phyloP scores from a whole-genome alignment of 2,113 vertebrate species.

The Penelope pileata region DNA sequence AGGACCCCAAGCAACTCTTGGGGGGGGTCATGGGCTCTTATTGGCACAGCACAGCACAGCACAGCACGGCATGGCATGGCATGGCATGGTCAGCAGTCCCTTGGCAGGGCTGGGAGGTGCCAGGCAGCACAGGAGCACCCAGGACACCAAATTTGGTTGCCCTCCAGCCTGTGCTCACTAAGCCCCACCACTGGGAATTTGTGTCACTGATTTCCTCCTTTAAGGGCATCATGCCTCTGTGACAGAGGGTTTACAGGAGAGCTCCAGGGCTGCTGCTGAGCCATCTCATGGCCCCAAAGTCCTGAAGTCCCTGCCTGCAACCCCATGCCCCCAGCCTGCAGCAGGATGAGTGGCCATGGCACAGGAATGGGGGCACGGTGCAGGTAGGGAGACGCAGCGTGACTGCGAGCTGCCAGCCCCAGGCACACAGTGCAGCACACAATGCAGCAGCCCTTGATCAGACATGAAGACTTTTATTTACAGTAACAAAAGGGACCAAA shows the following conservation, averaged over 20 bases:
- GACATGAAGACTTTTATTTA: conserved; percentile 78
- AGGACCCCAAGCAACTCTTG: accelerated
- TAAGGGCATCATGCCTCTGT: accelerated
- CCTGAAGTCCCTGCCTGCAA: not conserved
- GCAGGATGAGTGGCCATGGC: not conserved
- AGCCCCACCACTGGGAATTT: accelerated
- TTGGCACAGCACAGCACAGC: accelerated
- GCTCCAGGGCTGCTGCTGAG: not conserved
- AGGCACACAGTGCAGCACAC: accelerated
- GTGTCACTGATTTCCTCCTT: accelerated
- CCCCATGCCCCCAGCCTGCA: not conserved
- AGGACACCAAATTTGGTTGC: accelerated
- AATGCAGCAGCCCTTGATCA: not conserved
- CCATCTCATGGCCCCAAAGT: not conserved
- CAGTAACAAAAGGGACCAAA: conserved; percentile 51
- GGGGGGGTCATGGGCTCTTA: accelerated
- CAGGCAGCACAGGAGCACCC: not conserved
- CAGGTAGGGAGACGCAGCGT: not conserved
- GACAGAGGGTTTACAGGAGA: not conserved
- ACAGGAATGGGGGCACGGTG: no score
- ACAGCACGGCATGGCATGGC: accelerated
- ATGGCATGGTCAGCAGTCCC: accelerated
- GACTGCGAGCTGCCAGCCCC: not conserved
- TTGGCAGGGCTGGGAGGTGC: not conserved
- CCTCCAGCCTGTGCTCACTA: not conserved